Evolutionary conservation across 2,113 vertebrate species (phyloP), one percentile per base, ranked within the genome.

Genomic region (Piaya cayana): DNA sequence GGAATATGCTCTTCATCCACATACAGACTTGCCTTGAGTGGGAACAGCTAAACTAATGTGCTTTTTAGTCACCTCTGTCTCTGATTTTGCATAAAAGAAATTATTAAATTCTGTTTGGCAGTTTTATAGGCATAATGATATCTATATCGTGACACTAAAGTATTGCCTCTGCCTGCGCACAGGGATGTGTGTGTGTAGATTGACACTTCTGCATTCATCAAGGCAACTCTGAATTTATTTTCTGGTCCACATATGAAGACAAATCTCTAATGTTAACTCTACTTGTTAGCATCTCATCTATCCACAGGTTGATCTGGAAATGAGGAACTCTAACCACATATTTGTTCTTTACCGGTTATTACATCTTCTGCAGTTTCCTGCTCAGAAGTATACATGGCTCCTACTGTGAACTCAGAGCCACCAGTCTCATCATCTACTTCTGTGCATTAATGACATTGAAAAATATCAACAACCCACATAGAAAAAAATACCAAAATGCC

Each of bases 371-470:
- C 14, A 5, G 14, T 39, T 69, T 30, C 19, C 10, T n/a, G 19
- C 8, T 63, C 36, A 50, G 82, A n/a, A 3, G 0, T 30, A 5
- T 27, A 15, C 4, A 3, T 1, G 4, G 11, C 20, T 69, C 12
- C 15, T 65, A 45, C 6, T 15, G 8, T 64, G 39, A 6, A 43
- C 49, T 72, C 29, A 27, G 32, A 18, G 4, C 9, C 25, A 32
- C 7, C 27, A 47, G 36, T 30, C 37, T 89, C 39, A 34, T 23
- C 10, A 30, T 42, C 29, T 42, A 3, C 5, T 39, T 60, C 37
- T 43, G 1, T 30, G 26, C 7, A 8, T 72, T 32, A 7, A 23
- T 18, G 23, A 50, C 9, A 42, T 0, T 49, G 12, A 30, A 81
- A 70, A 81, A 45, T 19, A 58, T 9, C 2, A 21, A 23, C 14